phyloP scores from a whole-genome alignment of 1,140 invertebrate species.

The Ctenoplectra terminalis region DNA sequence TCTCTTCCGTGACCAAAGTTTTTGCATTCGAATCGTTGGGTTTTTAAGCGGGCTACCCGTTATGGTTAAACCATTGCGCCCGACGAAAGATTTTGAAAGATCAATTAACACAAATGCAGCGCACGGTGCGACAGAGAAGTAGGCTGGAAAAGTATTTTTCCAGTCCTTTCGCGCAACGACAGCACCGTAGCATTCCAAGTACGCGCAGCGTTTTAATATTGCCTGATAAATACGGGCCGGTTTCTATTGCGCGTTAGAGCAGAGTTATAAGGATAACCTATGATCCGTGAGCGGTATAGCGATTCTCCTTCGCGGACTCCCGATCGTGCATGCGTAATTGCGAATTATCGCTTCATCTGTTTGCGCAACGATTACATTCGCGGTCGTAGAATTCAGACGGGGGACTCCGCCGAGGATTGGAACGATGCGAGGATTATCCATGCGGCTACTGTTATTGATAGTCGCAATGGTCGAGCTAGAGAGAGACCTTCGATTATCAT shows the following conservation, averaged over 20 bases:
- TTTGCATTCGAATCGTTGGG: background rate
- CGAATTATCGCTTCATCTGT: conserved; percentile 67
- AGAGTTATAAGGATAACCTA: conserved; percentile 64
- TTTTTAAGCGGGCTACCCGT: background rate
- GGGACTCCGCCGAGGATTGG: background rate
- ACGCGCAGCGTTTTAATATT: conserved; percentile 27
- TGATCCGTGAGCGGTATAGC: conserved; percentile 62
- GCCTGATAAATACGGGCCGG: conserved; percentile 30
- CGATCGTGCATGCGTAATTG: conserved; percentile 72
- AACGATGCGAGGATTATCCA: background rate
- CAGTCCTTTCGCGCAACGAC: background rate
- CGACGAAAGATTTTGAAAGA: background rate
- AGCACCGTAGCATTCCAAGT: background rate
- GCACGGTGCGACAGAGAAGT: background rate
- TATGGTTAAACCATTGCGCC: too few relatives aligned
- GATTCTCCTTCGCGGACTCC: conserved; percentile 50
- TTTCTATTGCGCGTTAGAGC: conserved; percentile 44
- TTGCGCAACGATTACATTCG: conserved; percentile 63
- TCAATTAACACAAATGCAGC: background rate
- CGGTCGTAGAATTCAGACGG: conserved; percentile 15
- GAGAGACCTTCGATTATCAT: background rate
- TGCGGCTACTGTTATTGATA: background rate
- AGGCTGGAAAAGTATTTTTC: conserved; percentile 5
- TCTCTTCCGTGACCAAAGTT: background rate
- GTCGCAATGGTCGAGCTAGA: background rate